Base-by-base conservation (phyloP, 1,140 invertebrate genomes). In the Camponotus pennsylvanicus region DNA sequence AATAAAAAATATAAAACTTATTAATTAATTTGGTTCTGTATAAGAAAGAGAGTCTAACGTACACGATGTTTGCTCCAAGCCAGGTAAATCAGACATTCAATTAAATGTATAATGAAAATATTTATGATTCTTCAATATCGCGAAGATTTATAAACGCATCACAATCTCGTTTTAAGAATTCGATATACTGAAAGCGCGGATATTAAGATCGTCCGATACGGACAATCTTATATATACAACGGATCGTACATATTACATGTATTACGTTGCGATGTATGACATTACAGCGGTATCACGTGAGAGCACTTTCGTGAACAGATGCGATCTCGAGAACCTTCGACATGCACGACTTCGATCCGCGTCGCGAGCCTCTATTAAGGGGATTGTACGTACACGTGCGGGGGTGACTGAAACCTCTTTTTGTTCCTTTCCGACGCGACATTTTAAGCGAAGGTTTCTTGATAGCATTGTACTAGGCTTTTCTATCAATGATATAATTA, bases 201-300 rank as follows among this genome's bases (percentile, higher is more conserved):
- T 80, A 75, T 86, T 78, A 89, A 89, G 76, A 89, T 70, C 84
- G 88, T 66, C 78, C 71, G 77, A 83, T 89, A 42, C 27, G 52
- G 8, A 27, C 27, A 27, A 27, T 27, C 27, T 27, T 13, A 9
- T 52, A 52, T 4, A 15, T 52, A 40, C 45, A 40, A 57, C 55
- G 45, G 55, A 40, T 85, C 32, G 52, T 49, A 34, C 32, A 5
- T 55, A 59, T 52, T 86, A 88, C 76, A 8, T 45, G 34, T 73
- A 77, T 86, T 61, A 64, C 70, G 67, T 78, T 57, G 71, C 67
- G 69, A 89, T 75, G 88, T 85, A 90, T 69, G 89, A 87, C 79
- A 89, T 90, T 90, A 87, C 89, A 76, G 64, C 49, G 71, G 63
- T 90, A 89, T 89, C 88, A 90, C 89, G 88, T 86, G 88, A 89